A percentile compares a stretch with the other conserved stretches of the same genome.
Evolutionary conservation across 37 sponge, comb jelly and placozoan genomes (phyloP).

Genomic region (Axinella damicornis): DNA sequence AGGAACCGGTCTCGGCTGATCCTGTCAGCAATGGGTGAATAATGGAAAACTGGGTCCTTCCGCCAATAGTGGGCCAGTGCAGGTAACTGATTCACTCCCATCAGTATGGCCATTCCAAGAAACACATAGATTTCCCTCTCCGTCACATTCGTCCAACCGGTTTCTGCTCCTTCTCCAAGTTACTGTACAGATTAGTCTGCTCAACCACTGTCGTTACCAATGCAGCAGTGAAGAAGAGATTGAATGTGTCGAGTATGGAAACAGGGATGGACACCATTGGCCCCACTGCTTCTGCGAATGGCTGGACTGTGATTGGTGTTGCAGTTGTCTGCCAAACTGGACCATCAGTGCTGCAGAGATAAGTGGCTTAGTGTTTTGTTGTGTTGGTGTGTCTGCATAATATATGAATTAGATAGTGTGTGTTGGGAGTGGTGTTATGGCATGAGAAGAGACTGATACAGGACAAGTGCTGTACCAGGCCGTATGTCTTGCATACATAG

Average conservation of each 20-base stretch:
- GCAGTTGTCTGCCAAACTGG: not conserved
- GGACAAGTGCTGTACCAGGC: no score
- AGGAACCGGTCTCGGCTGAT: conserved; percentile 19
- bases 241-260: not conserved
- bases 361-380: no score
- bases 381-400: no score
- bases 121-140: conserved; percentile 30
- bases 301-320: conserved; percentile 1
- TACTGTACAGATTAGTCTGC: conserved; percentile 44
- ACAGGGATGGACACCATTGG: not conserved
- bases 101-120: conserved; percentile 41
- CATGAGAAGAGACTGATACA: no score
- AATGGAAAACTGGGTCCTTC: conserved; percentile 12
- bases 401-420: not conserved
- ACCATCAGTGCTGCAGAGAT: no score
- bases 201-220: not conserved
- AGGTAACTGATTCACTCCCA: conserved; percentile 50
- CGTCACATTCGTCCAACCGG: conserved; percentile 3
- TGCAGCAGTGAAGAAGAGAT: not conserved
- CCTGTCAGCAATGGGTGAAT: conserved; percentile 17
- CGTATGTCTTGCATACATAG: no score
- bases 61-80: conserved; percentile 44
- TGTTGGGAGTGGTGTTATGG: no score
- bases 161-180: conserved; percentile 8
- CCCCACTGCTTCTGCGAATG: not conserved